These are phyloP conservation scores for Nymphalis c-album DNA, from an alignment of 2,888 invertebrate species.

Conservation along the genomic window DNA sequence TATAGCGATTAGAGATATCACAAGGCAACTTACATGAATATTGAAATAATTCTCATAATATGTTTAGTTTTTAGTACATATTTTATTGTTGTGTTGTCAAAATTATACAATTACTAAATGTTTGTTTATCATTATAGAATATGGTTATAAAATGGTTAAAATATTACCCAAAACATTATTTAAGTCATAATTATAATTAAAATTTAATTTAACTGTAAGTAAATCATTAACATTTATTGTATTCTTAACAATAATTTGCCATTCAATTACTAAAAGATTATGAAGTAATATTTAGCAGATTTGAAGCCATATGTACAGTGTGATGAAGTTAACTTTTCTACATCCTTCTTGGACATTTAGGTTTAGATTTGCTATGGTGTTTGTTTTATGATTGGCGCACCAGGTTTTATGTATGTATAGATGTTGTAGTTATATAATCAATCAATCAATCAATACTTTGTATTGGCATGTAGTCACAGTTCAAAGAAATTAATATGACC, in stretches of 20 bases:
- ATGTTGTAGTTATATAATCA: too few relatives aligned
- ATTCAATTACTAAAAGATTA: too few relatives aligned
- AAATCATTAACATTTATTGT: not conserved
- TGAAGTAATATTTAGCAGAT: too few relatives aligned
- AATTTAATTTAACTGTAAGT: not conserved
- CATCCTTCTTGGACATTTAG: too few relatives aligned
- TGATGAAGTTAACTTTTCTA: too few relatives aligned
- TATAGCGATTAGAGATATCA: slow-evolving; percentile 71
- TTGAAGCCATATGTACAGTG: too few relatives aligned
- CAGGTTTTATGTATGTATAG: not conserved
- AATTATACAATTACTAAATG: not conserved
- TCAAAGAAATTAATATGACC: too few relatives aligned
- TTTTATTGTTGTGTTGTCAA: slow-evolving; percentile 20
- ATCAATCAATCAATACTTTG: too few relatives aligned
- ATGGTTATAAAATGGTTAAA: not conserved
- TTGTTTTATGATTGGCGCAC: not conserved
- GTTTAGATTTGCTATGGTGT: not conserved
- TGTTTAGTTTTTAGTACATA: slow-evolving; percentile 19
- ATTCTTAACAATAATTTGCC: too few relatives aligned
- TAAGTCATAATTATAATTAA: slow-evolving; percentile 5
- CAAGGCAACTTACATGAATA: slow-evolving; percentile 63
- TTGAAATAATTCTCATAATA: slow-evolving; percentile 36
- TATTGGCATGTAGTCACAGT: too few relatives aligned
- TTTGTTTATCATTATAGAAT: slow-evolving; percentile 27
- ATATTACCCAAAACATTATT: not conserved